A percentile compares a stretch with the other conserved stretches of the same genome.
Conservation (phyloP, 1,140 invertebrate species). For the Hesperophylax magnus region DNA sequence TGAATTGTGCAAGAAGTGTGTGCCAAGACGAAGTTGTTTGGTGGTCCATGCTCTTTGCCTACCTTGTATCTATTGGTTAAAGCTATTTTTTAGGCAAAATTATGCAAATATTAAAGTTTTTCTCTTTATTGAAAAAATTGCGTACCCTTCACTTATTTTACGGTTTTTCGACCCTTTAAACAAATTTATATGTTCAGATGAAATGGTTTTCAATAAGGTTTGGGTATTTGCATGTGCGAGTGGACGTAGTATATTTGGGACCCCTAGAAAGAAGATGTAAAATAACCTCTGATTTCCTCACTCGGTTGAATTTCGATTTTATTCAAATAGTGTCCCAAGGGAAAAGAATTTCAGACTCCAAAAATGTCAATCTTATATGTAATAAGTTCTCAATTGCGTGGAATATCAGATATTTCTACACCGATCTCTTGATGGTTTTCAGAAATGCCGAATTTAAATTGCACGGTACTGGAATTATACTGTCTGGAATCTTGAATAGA, state of each 20-base stretch:
- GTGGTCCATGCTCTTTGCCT: too few species aligned
- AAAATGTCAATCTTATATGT: not conserved
- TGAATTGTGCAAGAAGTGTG: too few species aligned
- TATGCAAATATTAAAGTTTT: too few species aligned
- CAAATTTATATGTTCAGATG: not conserved
- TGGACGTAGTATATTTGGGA: not conserved
- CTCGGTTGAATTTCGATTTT: not conserved
- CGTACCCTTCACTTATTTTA: not conserved
- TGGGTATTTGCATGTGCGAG: not conserved
- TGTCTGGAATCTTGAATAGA: too few species aligned
- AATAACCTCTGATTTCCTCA: not conserved
- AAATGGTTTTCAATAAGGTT: not conserved
- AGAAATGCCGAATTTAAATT: too few species aligned
- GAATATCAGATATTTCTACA: not conserved
- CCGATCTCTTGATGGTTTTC: not conserved
- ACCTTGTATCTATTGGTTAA: too few species aligned
- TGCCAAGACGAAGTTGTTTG: too few species aligned
- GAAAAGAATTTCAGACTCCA: not conserved
- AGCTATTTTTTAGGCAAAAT: too few species aligned
- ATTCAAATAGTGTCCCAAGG: constrained; percentile 6
- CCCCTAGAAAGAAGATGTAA: not conserved
- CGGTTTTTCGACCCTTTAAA: not conserved
- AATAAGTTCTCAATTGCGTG: not conserved
- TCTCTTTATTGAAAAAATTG: too few species aligned
- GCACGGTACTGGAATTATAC: too few species aligned